Evolutionary conservation across 2,888 invertebrate species (phyloP).

Genomic region (Protophormia terraenovae): DNA sequence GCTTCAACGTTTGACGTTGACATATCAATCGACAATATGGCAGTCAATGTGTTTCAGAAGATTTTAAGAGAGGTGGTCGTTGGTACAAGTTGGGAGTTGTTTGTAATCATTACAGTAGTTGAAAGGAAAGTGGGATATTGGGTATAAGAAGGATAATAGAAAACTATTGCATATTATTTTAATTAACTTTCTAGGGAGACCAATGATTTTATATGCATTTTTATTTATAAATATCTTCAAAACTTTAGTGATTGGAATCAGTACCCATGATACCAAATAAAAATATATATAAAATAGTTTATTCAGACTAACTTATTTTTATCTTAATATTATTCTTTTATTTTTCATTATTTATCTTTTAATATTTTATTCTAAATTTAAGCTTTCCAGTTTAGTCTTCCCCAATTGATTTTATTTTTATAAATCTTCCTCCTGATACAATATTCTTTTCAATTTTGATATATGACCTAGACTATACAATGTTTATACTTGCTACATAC

Average conservation of each 20-base stretch:
- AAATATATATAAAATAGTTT: too few species aligned
- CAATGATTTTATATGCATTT: too few species aligned
- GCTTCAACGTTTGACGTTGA: conserved; percentile 65
- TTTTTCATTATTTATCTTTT: too few species aligned
- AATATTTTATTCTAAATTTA: not conserved
- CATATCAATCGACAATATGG: conserved; percentile 68
- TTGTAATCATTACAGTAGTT: not conserved
- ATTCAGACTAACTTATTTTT: too few species aligned
- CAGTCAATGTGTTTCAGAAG: conserved; percentile 31
- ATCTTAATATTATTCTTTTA: too few species aligned
- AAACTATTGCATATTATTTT: too few species aligned
- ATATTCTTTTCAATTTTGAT: conserved; percentile 56
- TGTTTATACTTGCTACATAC: conserved; percentile 23
- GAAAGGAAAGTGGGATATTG: not conserved
- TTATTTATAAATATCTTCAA: too few species aligned
- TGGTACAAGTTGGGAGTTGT: not conserved
- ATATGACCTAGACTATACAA: conserved; percentile 57
- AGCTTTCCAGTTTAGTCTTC: not conserved
- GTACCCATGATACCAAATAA: too few species aligned
- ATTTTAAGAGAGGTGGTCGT: not conserved
- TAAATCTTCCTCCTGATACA: conserved; percentile 28
- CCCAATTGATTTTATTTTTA: conserved; percentile 12
- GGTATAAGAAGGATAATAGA: not conserved
- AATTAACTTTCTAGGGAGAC: too few species aligned
- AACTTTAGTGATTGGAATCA: too few species aligned